A percentile compares a stretch with the other conserved stretches of the same genome.
These are phyloP conservation scores for Linnaemya vulpina DNA, from an alignment of 2,888 invertebrate genomes.

Conservation along the genomic window DNA sequence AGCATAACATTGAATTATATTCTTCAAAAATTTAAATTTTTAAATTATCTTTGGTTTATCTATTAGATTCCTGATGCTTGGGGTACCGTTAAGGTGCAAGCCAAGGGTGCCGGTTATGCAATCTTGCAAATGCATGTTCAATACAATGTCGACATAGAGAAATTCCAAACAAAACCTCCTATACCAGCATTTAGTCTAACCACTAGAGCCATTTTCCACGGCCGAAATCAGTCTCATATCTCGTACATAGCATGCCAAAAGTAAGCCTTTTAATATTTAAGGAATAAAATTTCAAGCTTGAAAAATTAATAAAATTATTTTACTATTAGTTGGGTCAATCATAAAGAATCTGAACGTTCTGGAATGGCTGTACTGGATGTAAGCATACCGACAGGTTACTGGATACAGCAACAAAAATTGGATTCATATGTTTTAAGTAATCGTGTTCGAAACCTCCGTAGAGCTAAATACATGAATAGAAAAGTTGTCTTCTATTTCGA, in stretches of 20 bases:
- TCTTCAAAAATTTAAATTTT: no score
- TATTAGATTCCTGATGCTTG: conserved; percentile 93
- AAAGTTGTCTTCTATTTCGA: conserved; percentile 97
- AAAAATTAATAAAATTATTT: background rate
- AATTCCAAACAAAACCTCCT: conserved; percentile 94
- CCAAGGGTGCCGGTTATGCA: conserved; percentile 96
- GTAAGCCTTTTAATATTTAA: conserved; percentile 83
- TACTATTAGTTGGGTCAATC: conserved; percentile 88
- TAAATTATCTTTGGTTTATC: background rate
- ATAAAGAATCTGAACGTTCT: conserved; percentile 90
- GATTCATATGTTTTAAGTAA: conserved; percentile 93
- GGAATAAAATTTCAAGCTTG: no score
- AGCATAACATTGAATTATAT: no score
- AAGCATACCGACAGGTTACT: conserved; percentile 94
- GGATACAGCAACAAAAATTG: conserved; percentile 94
- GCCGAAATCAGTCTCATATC: conserved; percentile 97
- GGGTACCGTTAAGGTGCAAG: conserved; percentile 96
- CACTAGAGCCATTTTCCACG: conserved; percentile 90
- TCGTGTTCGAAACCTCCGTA: conserved; percentile 90
- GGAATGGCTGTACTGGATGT: conserved; percentile 95
- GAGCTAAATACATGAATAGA: conserved; percentile 91
- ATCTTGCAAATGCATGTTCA: conserved; percentile 96
- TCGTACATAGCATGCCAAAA: conserved; percentile 93
- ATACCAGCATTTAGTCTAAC: conserved; percentile 90
- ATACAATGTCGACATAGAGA: conserved; percentile 93